Evolutionary conservation across 2,113 vertebrate genomes (phyloP).

Genomic region (Neoarius graeffei): DNA sequence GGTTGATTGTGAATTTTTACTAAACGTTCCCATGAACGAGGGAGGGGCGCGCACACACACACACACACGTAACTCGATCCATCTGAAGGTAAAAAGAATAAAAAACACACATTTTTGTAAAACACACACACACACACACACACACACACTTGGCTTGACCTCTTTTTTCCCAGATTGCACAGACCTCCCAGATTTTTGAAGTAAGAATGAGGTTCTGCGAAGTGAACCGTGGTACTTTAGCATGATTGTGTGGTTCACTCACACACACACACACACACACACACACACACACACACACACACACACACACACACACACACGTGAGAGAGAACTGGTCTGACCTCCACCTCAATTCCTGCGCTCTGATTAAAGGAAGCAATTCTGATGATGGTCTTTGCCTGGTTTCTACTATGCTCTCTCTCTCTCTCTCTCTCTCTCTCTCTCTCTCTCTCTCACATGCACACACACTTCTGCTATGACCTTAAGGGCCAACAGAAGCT

Average conservation of each 20-base stretch:
- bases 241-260: slow-evolving; percentile 17
- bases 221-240: slow-evolving; percentile 54
- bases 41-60: neutral
- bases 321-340: neutral
- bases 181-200: slow-evolving; percentile 56
- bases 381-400: slow-evolving; percentile 5
- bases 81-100: slow-evolving; percentile 23
- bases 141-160: slow-evolving; percentile 22
- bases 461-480: slow-evolving; percentile 40
- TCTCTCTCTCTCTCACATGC: neutral
- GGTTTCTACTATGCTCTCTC: slow-evolving; percentile 15
- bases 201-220: slow-evolving; percentile 52
- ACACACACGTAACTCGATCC: slow-evolving; percentile 26
- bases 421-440: slow-evolving; percentile 2
- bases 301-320: slow-evolving; percentile 12
- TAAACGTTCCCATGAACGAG: slow-evolving; percentile 22
- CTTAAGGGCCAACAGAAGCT: slow-evolving; percentile 55
- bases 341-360: slow-evolving; percentile 16
- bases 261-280: slow-evolving; percentile 9
- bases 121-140: slow-evolving; percentile 9
- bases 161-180: slow-evolving; percentile 39
- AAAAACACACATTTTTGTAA: slow-evolving; percentile 27
- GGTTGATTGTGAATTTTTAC: slow-evolving; percentile 8
- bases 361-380: slow-evolving; percentile 24
- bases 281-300: slow-evolving; percentile 9